phyloP scores from a whole-genome alignment of 2,113 vertebrate species.

The Cyprinodon tularosa region DNA sequence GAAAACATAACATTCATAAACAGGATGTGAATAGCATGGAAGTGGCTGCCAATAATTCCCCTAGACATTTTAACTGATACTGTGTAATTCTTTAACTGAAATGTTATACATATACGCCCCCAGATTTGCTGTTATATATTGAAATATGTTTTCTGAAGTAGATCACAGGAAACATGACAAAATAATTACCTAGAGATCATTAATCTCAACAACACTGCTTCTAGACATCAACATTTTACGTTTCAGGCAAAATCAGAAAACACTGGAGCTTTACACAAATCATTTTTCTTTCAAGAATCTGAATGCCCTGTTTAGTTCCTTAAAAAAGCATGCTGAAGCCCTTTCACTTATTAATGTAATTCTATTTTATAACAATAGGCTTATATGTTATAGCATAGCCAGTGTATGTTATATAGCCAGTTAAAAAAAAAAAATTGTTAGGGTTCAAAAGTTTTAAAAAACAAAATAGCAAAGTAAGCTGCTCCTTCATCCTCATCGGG shows the following conservation, averaged over 20 bases:
- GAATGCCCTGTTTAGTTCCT: not conserved
- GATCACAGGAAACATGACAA: not conserved
- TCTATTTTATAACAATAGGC: not conserved
- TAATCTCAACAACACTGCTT: not conserved
- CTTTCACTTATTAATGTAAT: not conserved
- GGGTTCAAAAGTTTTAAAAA: not conserved
- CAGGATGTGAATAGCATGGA: conserved; percentile 4
- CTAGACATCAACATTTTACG: not conserved
- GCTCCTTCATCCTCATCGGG: no score
- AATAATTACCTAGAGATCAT: not conserved
- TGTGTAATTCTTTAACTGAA: not conserved
- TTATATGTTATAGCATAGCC: not conserved
- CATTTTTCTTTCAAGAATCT: not conserved
- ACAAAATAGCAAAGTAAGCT: not conserved
- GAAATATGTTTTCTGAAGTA: not conserved
- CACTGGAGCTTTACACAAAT: not conserved
- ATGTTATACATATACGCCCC: not conserved
- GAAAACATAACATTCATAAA: conserved; percentile 18
- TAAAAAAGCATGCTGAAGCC: not conserved
- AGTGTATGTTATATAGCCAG: not conserved
- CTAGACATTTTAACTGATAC: not conserved
- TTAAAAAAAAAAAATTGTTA: not conserved
- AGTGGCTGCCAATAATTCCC: conserved; percentile 2
- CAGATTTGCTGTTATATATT: not conserved
- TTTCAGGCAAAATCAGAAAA: not conserved